Evolutionary conservation across 2,113 vertebrate genomes (phyloP).

Genomic region (Rhinichthys klamathensis): DNA sequence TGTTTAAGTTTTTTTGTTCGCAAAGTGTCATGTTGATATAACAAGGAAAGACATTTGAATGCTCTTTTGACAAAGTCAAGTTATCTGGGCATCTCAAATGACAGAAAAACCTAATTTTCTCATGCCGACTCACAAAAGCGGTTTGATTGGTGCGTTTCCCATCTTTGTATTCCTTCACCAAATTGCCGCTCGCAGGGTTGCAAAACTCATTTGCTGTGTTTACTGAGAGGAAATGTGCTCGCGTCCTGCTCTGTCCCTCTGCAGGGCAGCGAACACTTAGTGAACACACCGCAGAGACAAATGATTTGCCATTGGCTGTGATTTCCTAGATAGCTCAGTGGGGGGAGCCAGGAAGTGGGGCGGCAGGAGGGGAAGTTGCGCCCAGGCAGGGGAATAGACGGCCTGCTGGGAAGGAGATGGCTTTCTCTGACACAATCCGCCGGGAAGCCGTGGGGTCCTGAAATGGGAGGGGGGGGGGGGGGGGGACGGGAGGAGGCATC

Average conservation of each 20-base stretch:
- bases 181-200: constrained; percentile 68
- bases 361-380: constrained; percentile 64
- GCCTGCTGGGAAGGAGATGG: constrained; percentile 78
- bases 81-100: constrained; percentile 5
- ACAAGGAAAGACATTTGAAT: background rate
- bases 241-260: constrained; percentile 45
- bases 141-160: constrained; percentile 68
- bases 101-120: constrained; percentile 45
- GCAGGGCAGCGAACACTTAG: constrained; percentile 45
- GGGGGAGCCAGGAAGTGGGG: constrained; percentile 64
- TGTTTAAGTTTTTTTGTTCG: background rate
- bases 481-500: no score
- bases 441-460: constrained; percentile 68
- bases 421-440: constrained; percentile 75
- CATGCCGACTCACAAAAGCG: constrained; percentile 58
- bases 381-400: constrained; percentile 66
- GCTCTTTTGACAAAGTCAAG: constrained; percentile 11
- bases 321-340: constrained; percentile 76
- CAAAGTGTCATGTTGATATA: constrained; percentile 1
- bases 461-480: constrained; percentile 65
- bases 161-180: constrained; percentile 64
- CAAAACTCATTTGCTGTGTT: constrained; percentile 71
- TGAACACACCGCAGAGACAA: constrained; percentile 71
- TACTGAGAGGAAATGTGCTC: constrained; percentile 47
- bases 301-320: constrained; percentile 69